Evolutionary conservation across 2,113 vertebrate species (phyloP).

Genomic region (Erythrolamprus reginae): DNA sequence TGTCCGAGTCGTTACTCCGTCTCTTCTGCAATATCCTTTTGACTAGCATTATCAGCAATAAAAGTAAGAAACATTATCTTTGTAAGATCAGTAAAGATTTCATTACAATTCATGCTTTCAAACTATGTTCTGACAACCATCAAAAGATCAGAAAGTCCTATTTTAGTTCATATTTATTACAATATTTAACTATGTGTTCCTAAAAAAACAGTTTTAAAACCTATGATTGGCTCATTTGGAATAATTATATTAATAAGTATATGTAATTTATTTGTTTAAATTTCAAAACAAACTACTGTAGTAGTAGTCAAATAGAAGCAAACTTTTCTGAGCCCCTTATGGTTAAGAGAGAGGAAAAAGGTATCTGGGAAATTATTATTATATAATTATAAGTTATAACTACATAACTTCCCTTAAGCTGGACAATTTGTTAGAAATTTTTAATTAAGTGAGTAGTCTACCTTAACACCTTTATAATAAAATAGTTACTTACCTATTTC

Average conservation of each 20-base stretch:
- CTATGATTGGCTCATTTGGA: not conserved
- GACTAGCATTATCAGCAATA: not conserved
- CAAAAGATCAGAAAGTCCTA: not conserved
- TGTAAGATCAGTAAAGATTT: not conserved
- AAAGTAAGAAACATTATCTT: not conserved
- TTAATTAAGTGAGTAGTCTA: not conserved
- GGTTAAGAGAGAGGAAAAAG: not conserved
- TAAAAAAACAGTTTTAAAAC: not conserved
- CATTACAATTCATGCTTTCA: not conserved
- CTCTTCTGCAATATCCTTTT: not conserved
- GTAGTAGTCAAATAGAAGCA: not conserved
- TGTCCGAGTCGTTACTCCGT: no score
- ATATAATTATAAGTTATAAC: no score
- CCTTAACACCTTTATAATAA: not conserved
- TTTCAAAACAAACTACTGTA: not conserved
- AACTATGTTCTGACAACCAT: not conserved
- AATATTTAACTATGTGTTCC: not conserved
- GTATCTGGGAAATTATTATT: not conserved
- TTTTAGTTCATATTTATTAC: not conserved
- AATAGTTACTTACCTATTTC: constrained; percentile 70
- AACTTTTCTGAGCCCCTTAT: not conserved
- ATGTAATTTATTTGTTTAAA: not conserved
- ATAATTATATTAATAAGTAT: not conserved
- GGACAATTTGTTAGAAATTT: not conserved
- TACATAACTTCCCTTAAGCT: not conserved